Conservation (phyloP, 2,888 invertebrate species). For the Drosophila anomelani region DNA sequence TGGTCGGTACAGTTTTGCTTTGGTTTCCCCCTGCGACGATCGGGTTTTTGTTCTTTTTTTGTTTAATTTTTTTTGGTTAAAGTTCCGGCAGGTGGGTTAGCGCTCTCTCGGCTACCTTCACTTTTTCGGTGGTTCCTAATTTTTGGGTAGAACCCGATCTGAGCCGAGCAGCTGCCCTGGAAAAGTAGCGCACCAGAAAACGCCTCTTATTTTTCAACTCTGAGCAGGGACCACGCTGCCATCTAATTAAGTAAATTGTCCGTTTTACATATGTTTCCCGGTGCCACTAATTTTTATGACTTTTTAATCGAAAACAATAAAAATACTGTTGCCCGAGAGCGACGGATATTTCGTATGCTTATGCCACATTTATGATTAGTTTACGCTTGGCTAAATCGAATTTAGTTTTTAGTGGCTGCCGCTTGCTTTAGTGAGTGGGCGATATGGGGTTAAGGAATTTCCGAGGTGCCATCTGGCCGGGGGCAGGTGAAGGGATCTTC, state of each 20-base stretch:
- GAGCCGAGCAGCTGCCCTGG: conserved; percentile 46
- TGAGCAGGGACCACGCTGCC: conserved; percentile 45
- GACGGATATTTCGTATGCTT: conserved; percentile 37
- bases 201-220: conserved; percentile 56
- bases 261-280: conserved; percentile 73
- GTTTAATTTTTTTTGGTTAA: conserved; percentile 41
- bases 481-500: conserved; percentile 20
- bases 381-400: conserved; percentile 67
- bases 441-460: conserved; percentile 21
- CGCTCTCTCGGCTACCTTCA: conserved; percentile 49
- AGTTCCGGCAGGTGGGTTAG: conserved; percentile 71
- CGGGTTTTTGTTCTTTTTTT: conserved; percentile 25
- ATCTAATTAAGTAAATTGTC: conserved; percentile 76
- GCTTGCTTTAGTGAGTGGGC: conserved; percentile 15
- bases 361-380: conserved; percentile 62
- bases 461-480: conserved; percentile 22
- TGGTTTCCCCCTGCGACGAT: conserved; percentile 56
- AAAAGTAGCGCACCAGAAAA: conserved; percentile 70
- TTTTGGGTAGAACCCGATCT: conserved; percentile 40
- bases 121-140: conserved; percentile 54
- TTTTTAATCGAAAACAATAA: conserved; percentile 78
- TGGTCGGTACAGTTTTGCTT: conserved; percentile 58
- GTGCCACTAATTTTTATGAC: conserved; percentile 61
- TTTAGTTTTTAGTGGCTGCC: conserved; percentile 43
- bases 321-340: conserved; percentile 47